Conservation (phyloP, 2,113 vertebrate species). For the Anhinga anhinga region DNA sequence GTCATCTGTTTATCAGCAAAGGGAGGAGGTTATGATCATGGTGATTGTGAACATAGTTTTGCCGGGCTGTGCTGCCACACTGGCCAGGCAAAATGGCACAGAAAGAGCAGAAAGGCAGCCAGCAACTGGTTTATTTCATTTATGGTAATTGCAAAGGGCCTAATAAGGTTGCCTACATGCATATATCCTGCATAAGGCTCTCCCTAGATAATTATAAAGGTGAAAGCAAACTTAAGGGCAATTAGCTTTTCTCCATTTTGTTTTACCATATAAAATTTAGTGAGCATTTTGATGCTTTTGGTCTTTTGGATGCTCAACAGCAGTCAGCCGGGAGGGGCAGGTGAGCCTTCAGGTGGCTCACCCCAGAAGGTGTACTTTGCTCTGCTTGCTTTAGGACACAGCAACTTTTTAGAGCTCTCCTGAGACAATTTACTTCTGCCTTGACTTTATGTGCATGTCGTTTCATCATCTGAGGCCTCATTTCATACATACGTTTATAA, state of each 20-base stretch:
- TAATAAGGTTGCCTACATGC: background rate
- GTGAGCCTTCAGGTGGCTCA: conserved; percentile 8
- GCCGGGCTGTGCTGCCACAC: background rate
- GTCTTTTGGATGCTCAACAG: background rate
- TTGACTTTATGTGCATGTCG: conserved; percentile 48
- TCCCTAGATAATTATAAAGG: background rate
- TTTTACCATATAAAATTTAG: background rate
- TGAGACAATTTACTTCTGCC: conserved; percentile 50
- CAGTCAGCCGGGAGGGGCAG: background rate
- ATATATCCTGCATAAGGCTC: background rate
- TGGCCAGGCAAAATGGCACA: background rate
- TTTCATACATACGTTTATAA: conserved; percentile 74
- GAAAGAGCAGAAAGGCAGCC: background rate
- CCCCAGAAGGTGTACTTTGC: background rate
- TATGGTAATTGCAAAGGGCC: background rate
- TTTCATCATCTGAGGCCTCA: conserved; percentile 65
- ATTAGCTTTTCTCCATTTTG: background rate
- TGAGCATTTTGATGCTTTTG: background rate
- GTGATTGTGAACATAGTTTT: accelerated
- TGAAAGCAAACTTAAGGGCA: background rate
- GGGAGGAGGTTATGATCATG: accelerated
- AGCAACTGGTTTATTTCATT: background rate
- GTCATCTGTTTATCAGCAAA: background rate
- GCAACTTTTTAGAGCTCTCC: conserved; percentile 25
- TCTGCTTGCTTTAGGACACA: background rate